Percentiles rank a stretch among this genome's conserved stretches.
Conservation (phyloP, 2,888 invertebrate genomes). For the Cheiracanthium punctorium region DNA sequence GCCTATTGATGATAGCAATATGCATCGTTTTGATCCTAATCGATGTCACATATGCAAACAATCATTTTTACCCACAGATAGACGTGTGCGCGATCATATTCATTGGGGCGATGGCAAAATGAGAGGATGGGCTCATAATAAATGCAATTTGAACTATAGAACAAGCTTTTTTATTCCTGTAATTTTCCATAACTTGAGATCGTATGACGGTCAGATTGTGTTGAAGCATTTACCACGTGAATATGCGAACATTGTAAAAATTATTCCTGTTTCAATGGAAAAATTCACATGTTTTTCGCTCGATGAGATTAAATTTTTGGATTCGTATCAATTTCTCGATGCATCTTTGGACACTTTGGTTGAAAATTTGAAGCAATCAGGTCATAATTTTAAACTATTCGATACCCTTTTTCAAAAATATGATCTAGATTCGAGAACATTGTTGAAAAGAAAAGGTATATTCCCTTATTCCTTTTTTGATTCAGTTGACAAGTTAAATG, state of each 20-base stretch:
- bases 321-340: conserved; percentile 69
- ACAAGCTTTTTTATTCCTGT: not conserved
- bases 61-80: not conserved
- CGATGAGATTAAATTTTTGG: conserved; percentile 71
- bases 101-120: not conserved
- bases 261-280: conserved; percentile 9
- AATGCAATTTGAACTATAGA: not conserved
- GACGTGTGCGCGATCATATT: not conserved
- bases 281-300: conserved; percentile 62
- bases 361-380: conserved; percentile 41
- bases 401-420: not conserved
- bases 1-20: not conserved
- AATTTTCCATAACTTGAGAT: not conserved
- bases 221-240: not conserved
- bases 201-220: not conserved
- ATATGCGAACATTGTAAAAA: not conserved
- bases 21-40: not conserved
- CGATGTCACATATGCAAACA: conserved; percentile 10
- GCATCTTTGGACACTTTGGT: conserved; percentile 36
- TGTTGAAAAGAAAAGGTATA: conserved; percentile 16
- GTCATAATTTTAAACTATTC: conserved; percentile 3
- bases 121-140: not conserved
- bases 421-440: not conserved
- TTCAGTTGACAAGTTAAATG: conserved; percentile 1
- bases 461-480: conserved; percentile 32